Percentiles rank a stretch among this genome's conserved stretches.
Evolutionary conservation across 2,113 vertebrate species (phyloP).

Genomic region (Pseudopipra pipra): DNA sequence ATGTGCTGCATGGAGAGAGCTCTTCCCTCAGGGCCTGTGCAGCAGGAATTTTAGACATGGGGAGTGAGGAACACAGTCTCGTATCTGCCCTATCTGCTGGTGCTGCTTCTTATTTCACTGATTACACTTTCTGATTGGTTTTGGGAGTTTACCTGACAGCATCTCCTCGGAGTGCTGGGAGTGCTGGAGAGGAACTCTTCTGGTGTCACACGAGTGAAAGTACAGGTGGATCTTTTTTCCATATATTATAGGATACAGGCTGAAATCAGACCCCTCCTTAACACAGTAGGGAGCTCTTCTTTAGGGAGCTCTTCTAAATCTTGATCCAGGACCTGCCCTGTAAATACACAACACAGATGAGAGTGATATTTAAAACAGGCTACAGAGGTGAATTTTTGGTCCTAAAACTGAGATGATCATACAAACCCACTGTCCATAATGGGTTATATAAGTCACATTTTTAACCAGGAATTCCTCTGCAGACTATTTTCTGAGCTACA

Average conservation of each 20-base stretch:
- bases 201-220: not conserved
- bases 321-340: not conserved
- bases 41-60: not conserved
- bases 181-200: not conserved
- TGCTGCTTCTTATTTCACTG: not conserved
- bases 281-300: not conserved
- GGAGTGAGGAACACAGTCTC: not conserved
- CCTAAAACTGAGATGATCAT: not conserved
- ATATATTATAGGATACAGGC: not conserved
- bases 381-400: not conserved
- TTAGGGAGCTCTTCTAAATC: not conserved
- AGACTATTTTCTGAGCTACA: not conserved
- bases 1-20: accelerated
- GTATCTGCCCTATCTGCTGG: not conserved
- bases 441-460: not conserved
- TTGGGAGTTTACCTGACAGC: not conserved
- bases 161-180: not conserved
- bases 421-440: not conserved
- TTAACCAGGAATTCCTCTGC: not conserved
- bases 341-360: not conserved
- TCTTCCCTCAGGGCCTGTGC: not conserved
- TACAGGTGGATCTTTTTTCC: not conserved
- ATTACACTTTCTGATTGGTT: not conserved
- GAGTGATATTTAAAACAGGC: not conserved
- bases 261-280: not conserved